Conservation (phyloP, 1,140 invertebrate genomes). For the Ladona fulva region DNA sequence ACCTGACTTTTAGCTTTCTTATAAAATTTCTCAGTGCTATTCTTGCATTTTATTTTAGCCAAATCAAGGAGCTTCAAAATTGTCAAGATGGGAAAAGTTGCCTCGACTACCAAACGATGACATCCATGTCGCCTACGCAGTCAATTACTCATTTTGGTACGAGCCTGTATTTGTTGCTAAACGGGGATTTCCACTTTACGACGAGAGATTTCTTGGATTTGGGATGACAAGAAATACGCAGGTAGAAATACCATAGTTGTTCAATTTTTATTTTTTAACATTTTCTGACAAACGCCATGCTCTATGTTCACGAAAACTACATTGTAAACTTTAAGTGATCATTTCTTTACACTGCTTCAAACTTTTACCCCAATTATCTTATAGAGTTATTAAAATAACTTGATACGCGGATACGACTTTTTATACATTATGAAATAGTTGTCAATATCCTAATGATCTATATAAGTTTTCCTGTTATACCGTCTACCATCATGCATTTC, state of each 20-base stretch:
- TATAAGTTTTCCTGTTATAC: no score
- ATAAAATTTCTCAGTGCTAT: no score
- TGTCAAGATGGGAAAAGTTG: slow-evolving; percentile 30
- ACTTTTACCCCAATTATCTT: background rate
- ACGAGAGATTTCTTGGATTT: slow-evolving; percentile 47
- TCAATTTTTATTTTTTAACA: background rate
- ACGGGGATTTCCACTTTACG: slow-evolving; percentile 36
- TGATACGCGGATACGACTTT: no score
- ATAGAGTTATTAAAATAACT: background rate
- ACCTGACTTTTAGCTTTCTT: no score
- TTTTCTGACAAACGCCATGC: background rate
- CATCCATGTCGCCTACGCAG: background rate
- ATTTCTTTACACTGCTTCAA: background rate
- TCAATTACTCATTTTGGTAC: slow-evolving; percentile 28
- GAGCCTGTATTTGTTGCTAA: slow-evolving; percentile 44
- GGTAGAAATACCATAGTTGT: slow-evolving; percentile 28
- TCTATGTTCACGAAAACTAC: background rate
- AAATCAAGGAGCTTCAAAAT: slow-evolving; percentile 36
- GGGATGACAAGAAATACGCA: slow-evolving; percentile 48
- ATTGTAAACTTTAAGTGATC: background rate
- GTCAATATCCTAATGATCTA: no score
- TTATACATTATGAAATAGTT: no score
- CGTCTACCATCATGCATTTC: no score
- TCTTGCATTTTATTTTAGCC: background rate
- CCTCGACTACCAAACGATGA: background rate